Evolutionary conservation across 2,797 vertebrate genomes (phyloP).

Genomic region (Corythornis leucogaster): DNA sequence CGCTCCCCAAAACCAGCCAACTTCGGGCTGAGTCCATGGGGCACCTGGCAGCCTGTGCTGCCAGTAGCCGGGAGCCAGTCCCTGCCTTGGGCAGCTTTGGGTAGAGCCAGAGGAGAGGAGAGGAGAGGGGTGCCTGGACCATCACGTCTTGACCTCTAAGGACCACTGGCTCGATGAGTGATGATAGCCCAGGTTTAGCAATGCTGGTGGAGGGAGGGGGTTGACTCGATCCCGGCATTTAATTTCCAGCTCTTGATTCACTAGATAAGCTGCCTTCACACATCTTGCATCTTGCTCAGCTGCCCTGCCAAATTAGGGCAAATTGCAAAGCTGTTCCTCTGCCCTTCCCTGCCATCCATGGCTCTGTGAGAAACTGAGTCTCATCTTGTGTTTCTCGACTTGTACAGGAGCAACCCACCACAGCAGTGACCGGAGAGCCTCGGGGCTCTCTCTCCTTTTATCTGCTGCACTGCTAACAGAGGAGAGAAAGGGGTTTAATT

Average conservation of each 20-base stretch:
- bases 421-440: background rate
- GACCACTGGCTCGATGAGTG: fast-evolving
- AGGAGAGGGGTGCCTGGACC: background rate
- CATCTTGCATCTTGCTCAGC: background rate
- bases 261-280: background rate
- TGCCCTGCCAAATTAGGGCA: background rate
- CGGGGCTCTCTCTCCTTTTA: constrained; percentile 26
- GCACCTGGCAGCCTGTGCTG: background rate
- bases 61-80: fast-evolving
- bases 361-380: background rate
- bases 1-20: background rate
- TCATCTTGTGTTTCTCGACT: background rate
- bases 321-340: background rate
- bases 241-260: background rate
- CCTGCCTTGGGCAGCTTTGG: background rate
- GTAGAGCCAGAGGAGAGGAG: background rate
- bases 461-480: background rate
- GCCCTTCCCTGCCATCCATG: background rate
- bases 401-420: background rate
- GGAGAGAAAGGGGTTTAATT: constrained; percentile 51
- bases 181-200: background rate
- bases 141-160: background rate
- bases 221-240: background rate
- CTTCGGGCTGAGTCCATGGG: background rate
- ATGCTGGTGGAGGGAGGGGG: background rate